Percentiles rank a stretch among this genome's conserved stretches.
phyloP scores from a whole-genome alignment of 2,888 invertebrate species.

The Himalopsyche tibetana region DNA sequence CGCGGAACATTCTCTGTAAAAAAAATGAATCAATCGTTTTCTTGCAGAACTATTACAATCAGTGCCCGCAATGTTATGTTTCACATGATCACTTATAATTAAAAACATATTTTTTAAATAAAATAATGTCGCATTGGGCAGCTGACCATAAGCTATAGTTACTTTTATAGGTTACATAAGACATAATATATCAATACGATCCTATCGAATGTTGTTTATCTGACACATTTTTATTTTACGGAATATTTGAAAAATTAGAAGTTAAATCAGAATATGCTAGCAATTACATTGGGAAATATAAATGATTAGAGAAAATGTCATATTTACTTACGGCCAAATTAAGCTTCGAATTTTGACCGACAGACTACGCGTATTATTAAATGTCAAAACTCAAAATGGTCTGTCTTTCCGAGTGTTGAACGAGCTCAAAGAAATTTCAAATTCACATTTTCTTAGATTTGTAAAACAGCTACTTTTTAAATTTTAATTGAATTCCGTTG shows the following conservation, averaged over 20 bases:
- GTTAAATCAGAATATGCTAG: not conserved
- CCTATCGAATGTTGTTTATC: slow-evolving; percentile 23
- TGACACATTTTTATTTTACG: not conserved
- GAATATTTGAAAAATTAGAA: slow-evolving; percentile 4
- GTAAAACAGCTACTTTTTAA: not conserved
- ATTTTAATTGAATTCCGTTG: not conserved
- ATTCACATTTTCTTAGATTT: not conserved
- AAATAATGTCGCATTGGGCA: not conserved
- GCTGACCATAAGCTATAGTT: slow-evolving; percentile 33
- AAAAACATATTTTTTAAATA: no score
- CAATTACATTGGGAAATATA: not conserved
- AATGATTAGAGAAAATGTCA: slow-evolving; percentile 44
- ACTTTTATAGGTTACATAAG: slow-evolving; percentile 63
- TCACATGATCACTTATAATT: not conserved
- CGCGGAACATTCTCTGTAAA: slow-evolving; percentile 81
- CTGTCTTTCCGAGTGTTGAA: not conserved
- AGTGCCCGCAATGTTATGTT: not conserved
- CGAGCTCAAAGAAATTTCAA: not conserved
- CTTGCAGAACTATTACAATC: not conserved
- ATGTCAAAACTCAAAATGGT: slow-evolving; percentile 55
- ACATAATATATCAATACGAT: slow-evolving; percentile 56
- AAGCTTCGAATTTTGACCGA: slow-evolving; percentile 55
- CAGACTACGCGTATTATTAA: slow-evolving; percentile 51
- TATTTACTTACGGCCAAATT: slow-evolving; percentile 56
- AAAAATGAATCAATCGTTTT: not conserved